Percentiles rank a stretch among this genome's conserved stretches.
Evolutionary conservation across 1,140 invertebrate species (phyloP).

Genomic region (Pseudomyrmex concolor): DNA sequence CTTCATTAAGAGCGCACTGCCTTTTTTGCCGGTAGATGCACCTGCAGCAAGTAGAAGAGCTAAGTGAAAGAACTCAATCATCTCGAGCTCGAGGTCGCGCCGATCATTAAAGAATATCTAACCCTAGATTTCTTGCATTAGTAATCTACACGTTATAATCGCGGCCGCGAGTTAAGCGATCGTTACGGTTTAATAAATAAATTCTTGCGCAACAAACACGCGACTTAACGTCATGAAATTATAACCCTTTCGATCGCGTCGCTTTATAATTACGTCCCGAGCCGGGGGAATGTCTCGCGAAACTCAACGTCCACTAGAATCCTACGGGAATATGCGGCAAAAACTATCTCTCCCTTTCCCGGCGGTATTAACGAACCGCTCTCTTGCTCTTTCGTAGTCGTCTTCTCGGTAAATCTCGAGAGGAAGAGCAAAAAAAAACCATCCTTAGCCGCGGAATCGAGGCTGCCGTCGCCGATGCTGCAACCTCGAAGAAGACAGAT

Average conservation of each 20-base stretch:
- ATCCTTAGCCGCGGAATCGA: slow-evolving; percentile 31
- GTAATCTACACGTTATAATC: slow-evolving; percentile 27
- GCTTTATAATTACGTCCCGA: slow-evolving; percentile 35
- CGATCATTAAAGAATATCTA: slow-evolving; percentile 46
- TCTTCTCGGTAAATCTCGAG: slow-evolving; percentile 52
- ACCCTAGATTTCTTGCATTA: slow-evolving; percentile 21
- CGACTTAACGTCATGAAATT: slow-evolving; percentile 30
- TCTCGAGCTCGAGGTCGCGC: background rate
- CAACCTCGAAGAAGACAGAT: slow-evolving; percentile 15
- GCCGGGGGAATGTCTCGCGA: background rate
- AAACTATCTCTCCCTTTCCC: slow-evolving; percentile 29
- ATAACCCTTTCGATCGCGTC: slow-evolving; percentile 21
- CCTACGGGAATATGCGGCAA: slow-evolving; percentile 32
- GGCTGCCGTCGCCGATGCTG: slow-evolving; percentile 2
- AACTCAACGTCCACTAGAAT: background rate
- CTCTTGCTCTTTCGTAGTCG: slow-evolving; percentile 7
- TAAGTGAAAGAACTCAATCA: slow-evolving; percentile 49
- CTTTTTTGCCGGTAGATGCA: slow-evolving; percentile 33
- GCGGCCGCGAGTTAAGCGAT: background rate
- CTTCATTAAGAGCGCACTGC: slow-evolving; percentile 36
- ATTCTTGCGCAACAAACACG: slow-evolving; percentile 23
- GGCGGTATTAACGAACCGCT: slow-evolving; percentile 36
- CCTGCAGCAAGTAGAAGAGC: slow-evolving; percentile 19
- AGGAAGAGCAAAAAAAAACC: background rate
- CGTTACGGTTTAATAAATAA: slow-evolving; percentile 24